A percentile compares a stretch with the other conserved stretches of the same genome.
phyloP scores from a whole-genome alignment of 92 coral and sea anemone species.

The Bergia puertoricense region DNA sequence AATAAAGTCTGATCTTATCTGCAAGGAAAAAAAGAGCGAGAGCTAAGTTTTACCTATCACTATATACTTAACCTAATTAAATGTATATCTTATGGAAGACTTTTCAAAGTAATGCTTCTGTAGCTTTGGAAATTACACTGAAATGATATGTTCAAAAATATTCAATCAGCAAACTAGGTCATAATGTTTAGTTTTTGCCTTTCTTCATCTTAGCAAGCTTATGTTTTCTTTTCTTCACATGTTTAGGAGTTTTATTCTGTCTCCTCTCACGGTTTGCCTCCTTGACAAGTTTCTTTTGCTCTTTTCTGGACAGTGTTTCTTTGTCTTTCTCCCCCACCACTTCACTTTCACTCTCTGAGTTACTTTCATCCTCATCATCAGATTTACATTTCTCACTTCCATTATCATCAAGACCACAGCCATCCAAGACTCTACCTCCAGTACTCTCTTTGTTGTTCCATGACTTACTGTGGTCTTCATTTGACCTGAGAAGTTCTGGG shows the following conservation, averaged over 20 bases:
- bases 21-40: too few relatives aligned
- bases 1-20: too few relatives aligned
- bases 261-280: slow-evolving; percentile 93
- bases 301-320: slow-evolving; percentile 68
- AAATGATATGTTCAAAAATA: too few relatives aligned
- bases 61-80: too few relatives aligned
- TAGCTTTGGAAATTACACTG: too few relatives aligned
- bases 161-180: too few relatives aligned
- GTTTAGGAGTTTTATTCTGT: slow-evolving; percentile 91
- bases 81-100: too few relatives aligned
- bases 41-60: too few relatives aligned
- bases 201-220: slow-evolving; percentile 86
- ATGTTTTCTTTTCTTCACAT: slow-evolving; percentile 92
- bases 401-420: neutral
- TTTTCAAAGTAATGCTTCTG: too few relatives aligned
- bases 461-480: neutral
- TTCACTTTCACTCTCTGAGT: slow-evolving; percentile 60
- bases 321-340: slow-evolving; percentile 40
- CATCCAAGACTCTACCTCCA: neutral
- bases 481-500: slow-evolving; percentile 67
- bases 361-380: slow-evolving; percentile 54
- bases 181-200: slow-evolving; percentile 69
- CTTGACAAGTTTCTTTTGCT: slow-evolving; percentile 88
- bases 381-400: slow-evolving; percentile 22
- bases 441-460: neutral